Evolutionary conservation across 1,140 invertebrate species (phyloP).

Genomic region (Zaprionus lachaisei): DNA sequence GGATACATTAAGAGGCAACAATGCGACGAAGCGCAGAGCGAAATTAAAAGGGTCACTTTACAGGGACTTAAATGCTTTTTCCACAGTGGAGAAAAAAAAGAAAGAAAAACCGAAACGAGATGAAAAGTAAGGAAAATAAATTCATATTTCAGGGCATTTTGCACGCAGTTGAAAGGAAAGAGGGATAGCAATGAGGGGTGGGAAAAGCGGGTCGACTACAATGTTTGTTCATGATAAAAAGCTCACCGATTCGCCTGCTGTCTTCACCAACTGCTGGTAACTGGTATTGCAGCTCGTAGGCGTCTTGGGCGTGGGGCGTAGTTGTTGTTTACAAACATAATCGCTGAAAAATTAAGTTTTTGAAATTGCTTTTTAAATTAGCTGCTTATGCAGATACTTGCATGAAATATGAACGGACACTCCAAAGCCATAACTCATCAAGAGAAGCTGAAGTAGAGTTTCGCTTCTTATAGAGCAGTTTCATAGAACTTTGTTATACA

Average conservation of each 20-base stretch:
- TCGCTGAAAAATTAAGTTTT: slow-evolving; percentile 84
- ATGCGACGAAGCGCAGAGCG: slow-evolving; percentile 66
- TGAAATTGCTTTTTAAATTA: slow-evolving; percentile 83
- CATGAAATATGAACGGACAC: slow-evolving; percentile 54
- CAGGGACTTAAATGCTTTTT: slow-evolving; percentile 75
- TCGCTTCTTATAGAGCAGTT: background rate
- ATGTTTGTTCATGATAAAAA: slow-evolving; percentile 71
- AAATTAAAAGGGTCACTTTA: slow-evolving; percentile 84
- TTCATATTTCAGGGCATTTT: slow-evolving; percentile 71
- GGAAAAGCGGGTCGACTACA: slow-evolving; percentile 23
- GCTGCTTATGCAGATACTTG: slow-evolving; percentile 64
- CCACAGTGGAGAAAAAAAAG: slow-evolving; percentile 36
- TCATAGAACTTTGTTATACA: background rate
- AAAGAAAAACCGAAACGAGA: slow-evolving; percentile 63
- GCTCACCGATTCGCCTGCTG: slow-evolving; percentile 47
- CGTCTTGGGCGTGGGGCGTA: slow-evolving; percentile 6
- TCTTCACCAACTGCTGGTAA: slow-evolving; percentile 38
- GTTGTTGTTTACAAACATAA: slow-evolving; percentile 81
- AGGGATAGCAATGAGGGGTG: background rate
- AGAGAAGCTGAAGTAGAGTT: background rate
- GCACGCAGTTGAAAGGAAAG: slow-evolving; percentile 10
- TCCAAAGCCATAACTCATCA: slow-evolving; percentile 36
- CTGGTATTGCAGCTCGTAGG: slow-evolving; percentile 22
- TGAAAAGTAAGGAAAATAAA: slow-evolving; percentile 82
- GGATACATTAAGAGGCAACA: slow-evolving; percentile 72